phyloP scores from a whole-genome alignment of 2,797 vertebrate species.

The Odontamblyopus lacepedii region DNA sequence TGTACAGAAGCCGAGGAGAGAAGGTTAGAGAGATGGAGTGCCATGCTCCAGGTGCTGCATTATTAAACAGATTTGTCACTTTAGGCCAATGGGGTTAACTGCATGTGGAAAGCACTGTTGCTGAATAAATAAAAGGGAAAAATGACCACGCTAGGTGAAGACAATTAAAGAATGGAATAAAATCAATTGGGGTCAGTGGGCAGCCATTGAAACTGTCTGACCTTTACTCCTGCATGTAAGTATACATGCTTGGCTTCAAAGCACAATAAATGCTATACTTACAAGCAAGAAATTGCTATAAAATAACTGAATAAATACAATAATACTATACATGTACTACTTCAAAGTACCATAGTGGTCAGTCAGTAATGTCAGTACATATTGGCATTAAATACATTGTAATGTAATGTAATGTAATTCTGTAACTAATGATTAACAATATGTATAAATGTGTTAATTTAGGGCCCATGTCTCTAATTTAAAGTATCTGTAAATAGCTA shows the following conservation, averaged over 20 bases:
- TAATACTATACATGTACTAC: no score
- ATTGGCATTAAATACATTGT: neutral
- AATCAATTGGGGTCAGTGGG: constrained; percentile 3
- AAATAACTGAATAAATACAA: neutral
- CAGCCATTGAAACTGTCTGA: neutral
- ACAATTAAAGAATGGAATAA: neutral
- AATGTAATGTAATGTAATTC: neutral
- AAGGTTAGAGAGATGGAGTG: constrained; percentile 44
- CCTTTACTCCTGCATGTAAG: neutral
- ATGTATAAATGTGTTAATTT: neutral
- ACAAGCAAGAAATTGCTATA: neutral
- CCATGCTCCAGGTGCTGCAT: constrained; percentile 64
- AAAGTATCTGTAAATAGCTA: neutral
- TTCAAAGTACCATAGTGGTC: no score
- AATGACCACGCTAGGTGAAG: constrained; percentile 4
- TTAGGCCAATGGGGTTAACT: constrained; percentile 53
- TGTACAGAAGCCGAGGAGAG: constrained; percentile 8
- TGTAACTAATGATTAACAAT: neutral
- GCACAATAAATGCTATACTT: neutral
- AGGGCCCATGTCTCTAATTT: no score
- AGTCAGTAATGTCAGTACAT: no score
- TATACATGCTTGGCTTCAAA: neutral
- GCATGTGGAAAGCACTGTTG: constrained; percentile 11
- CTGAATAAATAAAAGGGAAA: constrained; percentile 8
- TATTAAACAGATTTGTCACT: constrained; percentile 77